phyloP scores from a whole-genome alignment of 2,797 vertebrate species.

The Antrozous pallidus region DNA sequence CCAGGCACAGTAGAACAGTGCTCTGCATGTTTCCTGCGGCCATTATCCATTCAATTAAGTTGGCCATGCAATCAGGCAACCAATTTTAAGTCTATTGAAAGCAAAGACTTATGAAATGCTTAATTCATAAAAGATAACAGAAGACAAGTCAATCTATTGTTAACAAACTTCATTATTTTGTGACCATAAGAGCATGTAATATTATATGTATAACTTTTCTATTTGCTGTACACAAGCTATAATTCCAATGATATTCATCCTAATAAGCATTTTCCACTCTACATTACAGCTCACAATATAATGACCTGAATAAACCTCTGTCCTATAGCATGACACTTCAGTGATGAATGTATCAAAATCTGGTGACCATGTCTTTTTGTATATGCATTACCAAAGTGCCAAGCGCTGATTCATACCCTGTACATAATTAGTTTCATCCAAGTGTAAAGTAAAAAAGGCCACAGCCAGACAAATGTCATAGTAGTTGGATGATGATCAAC shows the following conservation, averaged over 20 bases:
- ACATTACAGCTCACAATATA: not conserved
- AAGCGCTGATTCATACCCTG: conserved; percentile 40
- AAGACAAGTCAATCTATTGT: not conserved
- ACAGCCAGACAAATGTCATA: conserved; percentile 44
- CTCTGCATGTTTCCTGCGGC: not conserved
- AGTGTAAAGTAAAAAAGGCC: conserved; percentile 51
- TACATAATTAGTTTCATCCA: conserved; percentile 51
- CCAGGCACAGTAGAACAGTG: fast-evolving
- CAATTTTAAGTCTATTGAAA: not conserved
- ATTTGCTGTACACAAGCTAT: not conserved
- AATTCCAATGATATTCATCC: not conserved
- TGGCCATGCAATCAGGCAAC: not conserved
- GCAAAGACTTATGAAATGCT: not conserved
- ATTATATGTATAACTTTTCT: not conserved
- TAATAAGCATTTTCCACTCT: not conserved
- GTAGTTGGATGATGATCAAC: conserved; percentile 46
- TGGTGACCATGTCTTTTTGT: not conserved
- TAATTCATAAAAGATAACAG: not conserved
- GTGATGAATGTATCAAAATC: not conserved
- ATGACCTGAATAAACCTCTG: not conserved
- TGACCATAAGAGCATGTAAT: not conserved
- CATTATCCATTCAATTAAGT: not conserved
- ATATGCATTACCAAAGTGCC: not conserved
- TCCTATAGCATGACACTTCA: not conserved
- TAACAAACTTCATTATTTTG: not conserved